Evolutionary conservation across 1,140 invertebrate species (phyloP).

Genomic region (Euschistus heros): DNA sequence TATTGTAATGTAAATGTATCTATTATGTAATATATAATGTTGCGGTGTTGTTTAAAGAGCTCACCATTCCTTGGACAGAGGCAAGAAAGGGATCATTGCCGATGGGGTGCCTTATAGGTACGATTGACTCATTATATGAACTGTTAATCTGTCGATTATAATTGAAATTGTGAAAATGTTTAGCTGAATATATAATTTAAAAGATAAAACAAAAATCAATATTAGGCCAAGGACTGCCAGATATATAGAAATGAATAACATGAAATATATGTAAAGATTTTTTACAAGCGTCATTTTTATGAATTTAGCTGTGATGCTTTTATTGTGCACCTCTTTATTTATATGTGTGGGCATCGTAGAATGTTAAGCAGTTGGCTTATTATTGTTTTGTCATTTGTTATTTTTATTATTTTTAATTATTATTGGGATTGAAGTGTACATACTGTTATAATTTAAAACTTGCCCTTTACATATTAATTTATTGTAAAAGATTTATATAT

Average conservation of each 20-base stretch:
- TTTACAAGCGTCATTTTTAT: neutral
- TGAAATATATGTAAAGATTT: constrained; percentile 4
- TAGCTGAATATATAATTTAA: neutral
- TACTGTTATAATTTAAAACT: constrained; percentile 9
- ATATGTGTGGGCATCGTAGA: neutral
- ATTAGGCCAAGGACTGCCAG: neutral
- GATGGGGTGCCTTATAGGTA: constrained; percentile 10
- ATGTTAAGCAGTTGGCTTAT: neutral
- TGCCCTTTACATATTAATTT: neutral
- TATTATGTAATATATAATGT: neutral
- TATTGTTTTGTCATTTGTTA: constrained; percentile 1
- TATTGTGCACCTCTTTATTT: constrained; percentile 9
- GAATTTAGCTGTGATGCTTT: constrained; percentile 11
- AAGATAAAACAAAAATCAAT: too few relatives aligned
- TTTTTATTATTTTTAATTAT: constrained; percentile 4
- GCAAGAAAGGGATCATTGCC: neutral
- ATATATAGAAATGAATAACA: neutral
- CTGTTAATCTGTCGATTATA: neutral
- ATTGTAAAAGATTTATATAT: constrained; percentile 2
- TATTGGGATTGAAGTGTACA: constrained; percentile 1
- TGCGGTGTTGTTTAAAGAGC: neutral
- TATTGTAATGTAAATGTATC: neutral
- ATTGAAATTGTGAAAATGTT: neutral
- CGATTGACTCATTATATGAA: neutral
- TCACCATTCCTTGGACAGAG: too few relatives aligned